Conservation (phyloP, 2,888 invertebrate species). For the Diabrotica balteata region DNA sequence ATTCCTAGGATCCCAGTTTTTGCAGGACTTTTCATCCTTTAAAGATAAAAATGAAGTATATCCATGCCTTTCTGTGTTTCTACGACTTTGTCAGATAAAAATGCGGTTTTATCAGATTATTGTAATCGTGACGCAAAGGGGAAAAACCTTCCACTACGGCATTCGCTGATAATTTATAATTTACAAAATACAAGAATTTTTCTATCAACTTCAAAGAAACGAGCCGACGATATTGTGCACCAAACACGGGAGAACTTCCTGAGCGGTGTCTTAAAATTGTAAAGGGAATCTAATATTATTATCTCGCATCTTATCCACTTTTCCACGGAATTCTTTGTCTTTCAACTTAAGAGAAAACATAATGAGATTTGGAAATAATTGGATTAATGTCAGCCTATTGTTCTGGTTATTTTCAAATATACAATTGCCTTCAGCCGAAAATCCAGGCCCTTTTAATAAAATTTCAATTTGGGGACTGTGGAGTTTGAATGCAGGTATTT, state of each 20-base stretch:
- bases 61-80: too few species aligned
- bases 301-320: slow-evolving; percentile 29
- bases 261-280: slow-evolving; percentile 14
- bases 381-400: slow-evolving; percentile 30
- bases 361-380: slow-evolving; percentile 31
- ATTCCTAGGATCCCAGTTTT: too few species aligned
- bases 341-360: slow-evolving; percentile 23
- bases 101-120: too few species aligned
- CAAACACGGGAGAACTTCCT: slow-evolving; percentile 6
- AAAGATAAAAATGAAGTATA: too few species aligned
- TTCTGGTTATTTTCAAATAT: slow-evolving; percentile 23
- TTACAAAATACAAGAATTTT: neutral
- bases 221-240: slow-evolving; percentile 2
- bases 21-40: too few species aligned
- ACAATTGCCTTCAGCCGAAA: slow-evolving; percentile 10
- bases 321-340: slow-evolving; percentile 29
- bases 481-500: neutral
- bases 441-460: slow-evolving; percentile 15
- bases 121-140: too few species aligned
- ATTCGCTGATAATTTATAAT: too few species aligned
- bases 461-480: slow-evolving; percentile 6
- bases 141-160: too few species aligned
- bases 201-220: neutral
- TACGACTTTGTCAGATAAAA: too few species aligned
- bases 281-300: slow-evolving; percentile 26